Conservation (phyloP, 1,140 invertebrate genomes). For the Diabrotica undecimpunctata region DNA sequence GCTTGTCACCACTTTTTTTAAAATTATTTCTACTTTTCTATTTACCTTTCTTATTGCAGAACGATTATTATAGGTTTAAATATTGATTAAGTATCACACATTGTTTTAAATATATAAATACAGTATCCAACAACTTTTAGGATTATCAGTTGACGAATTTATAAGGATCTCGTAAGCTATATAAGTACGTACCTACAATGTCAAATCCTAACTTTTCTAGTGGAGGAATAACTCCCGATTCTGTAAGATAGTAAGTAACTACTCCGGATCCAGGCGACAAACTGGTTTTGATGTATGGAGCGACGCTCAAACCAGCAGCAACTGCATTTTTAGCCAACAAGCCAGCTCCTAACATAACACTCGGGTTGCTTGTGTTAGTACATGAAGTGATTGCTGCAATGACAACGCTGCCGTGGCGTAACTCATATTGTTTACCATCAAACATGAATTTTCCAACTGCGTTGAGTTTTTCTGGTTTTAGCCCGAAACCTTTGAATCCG, state of each 20-base stretch:
- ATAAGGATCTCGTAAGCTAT: too few species aligned
- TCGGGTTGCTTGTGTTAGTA: conserved; percentile 97
- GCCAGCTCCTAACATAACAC: conserved; percentile 94
- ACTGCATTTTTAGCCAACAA: conserved; percentile 93
- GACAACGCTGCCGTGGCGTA: conserved; percentile 90
- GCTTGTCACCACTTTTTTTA: too few species aligned
- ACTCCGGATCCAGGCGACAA: conserved; percentile 96
- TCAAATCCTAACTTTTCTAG: conserved; percentile 84
- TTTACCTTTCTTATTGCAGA: too few species aligned
- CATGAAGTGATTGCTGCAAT: conserved; percentile 97
- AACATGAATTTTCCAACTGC: conserved; percentile 71
- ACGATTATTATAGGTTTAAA: too few species aligned
- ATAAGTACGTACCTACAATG: conserved; percentile 55
- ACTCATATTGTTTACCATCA: conserved; percentile 76
- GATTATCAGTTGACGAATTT: too few species aligned
- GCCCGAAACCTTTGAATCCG: conserved; percentile 92
- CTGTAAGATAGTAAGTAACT: conserved; percentile 91
- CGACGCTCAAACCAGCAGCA: conserved; percentile 80
- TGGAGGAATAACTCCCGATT: conserved; percentile 80
- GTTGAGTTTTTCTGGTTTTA: conserved; percentile 64
- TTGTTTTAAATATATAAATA: too few species aligned
- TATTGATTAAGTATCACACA: too few species aligned
- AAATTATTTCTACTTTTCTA: too few species aligned
- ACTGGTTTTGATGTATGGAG: conserved; percentile 94
- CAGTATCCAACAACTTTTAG: too few species aligned